Conservation (phyloP, 1,140 invertebrate genomes). For the silkworm (Bombyx mori) region ASM3026992v2 NC_085135.1:5193001-5193500, state of each 20-base stretch:
- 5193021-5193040: no score
- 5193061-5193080: no score
- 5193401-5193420: not conserved
- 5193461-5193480: not conserved
- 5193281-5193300: not conserved
- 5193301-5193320: not conserved
- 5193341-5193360: not conserved
- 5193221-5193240: constrained; percentile 38
- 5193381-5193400: not conserved
- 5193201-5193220: constrained; percentile 36
- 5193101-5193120: constrained; percentile 25
- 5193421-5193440: not conserved
- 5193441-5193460: not conserved
- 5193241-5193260: constrained; percentile 31
- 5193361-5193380: not conserved
- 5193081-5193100: no score
- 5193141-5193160: constrained; percentile 15
- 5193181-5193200: constrained; percentile 60
- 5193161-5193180: constrained; percentile 32
- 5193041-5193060: no score
- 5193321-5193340: not conserved
- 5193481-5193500: not conserved
- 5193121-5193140: constrained; percentile 17
- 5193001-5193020: no score
- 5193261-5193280: constrained; percentile 24